These are phyloP conservation scores for Dryobates pubescens DNA, from an alignment of 2,797 vertebrate species.

Conservation along the genomic window DNA sequence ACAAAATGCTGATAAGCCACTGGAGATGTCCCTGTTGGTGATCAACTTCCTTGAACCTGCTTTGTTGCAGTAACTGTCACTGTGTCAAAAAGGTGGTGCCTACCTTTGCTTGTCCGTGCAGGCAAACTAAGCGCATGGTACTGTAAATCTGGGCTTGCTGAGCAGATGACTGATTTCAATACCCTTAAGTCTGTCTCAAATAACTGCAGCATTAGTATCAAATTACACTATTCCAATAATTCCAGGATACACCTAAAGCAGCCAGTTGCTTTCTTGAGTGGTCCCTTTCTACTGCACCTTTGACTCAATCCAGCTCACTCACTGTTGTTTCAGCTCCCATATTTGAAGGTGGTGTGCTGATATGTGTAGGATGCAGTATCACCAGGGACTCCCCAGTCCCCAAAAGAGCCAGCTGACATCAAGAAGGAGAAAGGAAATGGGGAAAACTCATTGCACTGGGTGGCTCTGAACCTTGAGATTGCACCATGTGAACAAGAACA, in stretches of 20 bases:
- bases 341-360: neutral
- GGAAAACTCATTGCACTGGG: neutral
- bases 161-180: neutral
- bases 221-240: neutral
- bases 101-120: neutral
- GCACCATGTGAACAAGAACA: slow-evolving; percentile 3
- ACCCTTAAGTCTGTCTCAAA: neutral
- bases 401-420: neutral
- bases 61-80: neutral
- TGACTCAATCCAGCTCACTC: neutral
- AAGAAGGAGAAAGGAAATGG: slow-evolving; percentile 16
- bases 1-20: neutral
- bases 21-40: neutral
- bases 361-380: accelerated
- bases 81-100: neutral
- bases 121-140: neutral
- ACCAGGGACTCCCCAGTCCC: neutral
- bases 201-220: neutral
- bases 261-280: neutral
- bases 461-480: neutral
- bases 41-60: neutral
- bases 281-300: neutral
- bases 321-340: neutral
- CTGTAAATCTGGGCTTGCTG: neutral
- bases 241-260: neutral